Percentiles rank a stretch among this genome's conserved stretches.
Evolutionary conservation across 2,797 vertebrate genomes (phyloP).

Genomic region (Garrulus glandarius): DNA sequence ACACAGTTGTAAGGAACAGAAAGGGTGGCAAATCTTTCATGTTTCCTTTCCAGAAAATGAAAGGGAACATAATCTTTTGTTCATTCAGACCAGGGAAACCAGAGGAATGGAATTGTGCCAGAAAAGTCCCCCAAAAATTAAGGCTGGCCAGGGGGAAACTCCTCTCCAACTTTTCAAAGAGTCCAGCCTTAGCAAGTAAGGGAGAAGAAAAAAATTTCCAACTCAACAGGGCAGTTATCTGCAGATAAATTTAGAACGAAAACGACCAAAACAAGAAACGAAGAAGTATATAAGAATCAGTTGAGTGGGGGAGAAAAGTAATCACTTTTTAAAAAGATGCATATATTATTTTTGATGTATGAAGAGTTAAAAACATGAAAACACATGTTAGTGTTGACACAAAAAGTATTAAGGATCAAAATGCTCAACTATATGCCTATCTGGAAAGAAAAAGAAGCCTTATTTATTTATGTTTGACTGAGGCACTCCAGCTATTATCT

Average conservation of each 20-base stretch:
- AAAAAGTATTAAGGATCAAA: neutral
- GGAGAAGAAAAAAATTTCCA: neutral
- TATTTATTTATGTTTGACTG: neutral
- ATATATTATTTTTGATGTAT: neutral
- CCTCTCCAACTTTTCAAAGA: neutral
- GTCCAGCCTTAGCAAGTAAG: neutral
- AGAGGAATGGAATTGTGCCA: neutral
- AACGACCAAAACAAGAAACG: neutral
- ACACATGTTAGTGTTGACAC: neutral
- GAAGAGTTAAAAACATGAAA: neutral
- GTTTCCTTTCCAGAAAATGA: neutral
- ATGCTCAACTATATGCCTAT: neutral
- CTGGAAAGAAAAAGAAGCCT: neutral
- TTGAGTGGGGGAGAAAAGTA: neutral
- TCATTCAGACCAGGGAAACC: neutral
- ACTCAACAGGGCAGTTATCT: neutral
- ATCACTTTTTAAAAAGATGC: neutral
- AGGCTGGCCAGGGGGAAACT: neutral
- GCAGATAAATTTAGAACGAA: neutral
- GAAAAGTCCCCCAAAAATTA: neutral
- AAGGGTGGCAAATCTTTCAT: neutral
- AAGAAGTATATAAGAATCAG: neutral
- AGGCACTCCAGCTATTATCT: neutral
- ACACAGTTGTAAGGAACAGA: neutral
- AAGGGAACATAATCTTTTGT: neutral